phyloP scores from a whole-genome alignment of 2,113 vertebrate genomes.

The Athene noctua region DNA sequence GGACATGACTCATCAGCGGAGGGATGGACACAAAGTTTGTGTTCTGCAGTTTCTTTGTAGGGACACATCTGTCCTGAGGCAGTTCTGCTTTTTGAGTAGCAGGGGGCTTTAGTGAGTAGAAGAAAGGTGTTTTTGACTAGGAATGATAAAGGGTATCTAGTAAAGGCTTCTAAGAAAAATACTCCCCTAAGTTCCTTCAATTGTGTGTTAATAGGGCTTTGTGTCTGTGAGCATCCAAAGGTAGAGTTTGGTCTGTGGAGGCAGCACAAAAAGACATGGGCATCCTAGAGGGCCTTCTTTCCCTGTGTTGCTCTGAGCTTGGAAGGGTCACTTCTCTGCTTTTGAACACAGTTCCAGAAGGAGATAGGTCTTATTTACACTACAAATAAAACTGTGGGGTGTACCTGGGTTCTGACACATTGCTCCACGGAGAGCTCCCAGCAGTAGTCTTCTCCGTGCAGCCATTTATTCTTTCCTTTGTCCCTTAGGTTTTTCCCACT shows the following conservation, averaged over 20 bases:
- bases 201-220: not conserved
- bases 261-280: not conserved
- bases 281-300: not conserved
- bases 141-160: not conserved
- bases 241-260: not conserved
- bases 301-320: not conserved
- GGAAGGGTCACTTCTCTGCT: not conserved
- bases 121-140: not conserved
- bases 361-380: not conserved
- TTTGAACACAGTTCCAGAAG: not conserved
- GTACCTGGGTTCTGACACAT: not conserved
- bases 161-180: not conserved
- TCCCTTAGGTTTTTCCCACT: not conserved
- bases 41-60: not conserved
- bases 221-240: not conserved
- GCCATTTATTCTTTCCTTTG: not conserved
- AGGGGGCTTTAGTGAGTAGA: not conserved
- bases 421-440: not conserved
- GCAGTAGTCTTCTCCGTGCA: not conserved
- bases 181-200: not conserved
- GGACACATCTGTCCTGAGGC: constrained; percentile 35
- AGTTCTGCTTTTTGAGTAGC: constrained; percentile 30
- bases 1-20: not conserved
- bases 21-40: not conserved
- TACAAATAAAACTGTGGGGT: not conserved